Base-by-base conservation (phyloP, 30 jellyfish, hydroid and myxozoan species). In the Cassiopea andromeda region DNA sequence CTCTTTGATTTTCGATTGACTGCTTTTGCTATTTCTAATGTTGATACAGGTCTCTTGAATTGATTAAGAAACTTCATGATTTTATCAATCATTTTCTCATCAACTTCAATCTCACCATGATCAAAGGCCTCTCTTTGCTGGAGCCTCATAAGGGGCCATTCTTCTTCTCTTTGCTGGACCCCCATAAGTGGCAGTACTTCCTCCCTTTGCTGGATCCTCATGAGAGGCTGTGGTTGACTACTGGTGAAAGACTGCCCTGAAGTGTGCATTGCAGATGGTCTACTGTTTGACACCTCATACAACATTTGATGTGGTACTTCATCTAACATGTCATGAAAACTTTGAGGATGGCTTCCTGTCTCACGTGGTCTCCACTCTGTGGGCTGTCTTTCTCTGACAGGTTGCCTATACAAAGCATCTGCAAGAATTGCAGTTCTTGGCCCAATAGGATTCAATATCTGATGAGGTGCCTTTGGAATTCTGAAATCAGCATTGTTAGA, bases 11-110 rank as follows among this genome's bases (percentile, higher is more conserved):
- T 64, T 19, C 83, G 48, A 43, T 77, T 80, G 59, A 87, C 84
- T 13, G 85, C 92, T 69, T 77, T 76, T 38, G 91, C 89, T 46
- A 95, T 87, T 76, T 95, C 99, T 14, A 90, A 46, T 5, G 99
- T 90, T 80, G 98, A 84, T 43, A 91, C 93, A 9, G 99, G 97
- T 44, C 99, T 83, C 0, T 67, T 66, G 87, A 76, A 83, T 70
- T 60, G 87, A 50, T 82, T 71, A 7, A 94, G 81, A 59, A 82
- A 80, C 18, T 73, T 78, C 27, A 90, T 7, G 17, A 94, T 85
- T 27, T 80, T 81, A 9, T 75, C 90, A 60, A 59, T 90, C 73
- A 77, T 60, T 60, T 19, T 57, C 44, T 88, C 91, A 19, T 81
- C 92, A 13, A 16, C 66, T 12, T 70, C 77, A 15, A 50, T 77